These are phyloP conservation scores for Brachyopa scutellaris DNA, from an alignment of 2,888 invertebrate species.

Conservation along the genomic window DNA sequence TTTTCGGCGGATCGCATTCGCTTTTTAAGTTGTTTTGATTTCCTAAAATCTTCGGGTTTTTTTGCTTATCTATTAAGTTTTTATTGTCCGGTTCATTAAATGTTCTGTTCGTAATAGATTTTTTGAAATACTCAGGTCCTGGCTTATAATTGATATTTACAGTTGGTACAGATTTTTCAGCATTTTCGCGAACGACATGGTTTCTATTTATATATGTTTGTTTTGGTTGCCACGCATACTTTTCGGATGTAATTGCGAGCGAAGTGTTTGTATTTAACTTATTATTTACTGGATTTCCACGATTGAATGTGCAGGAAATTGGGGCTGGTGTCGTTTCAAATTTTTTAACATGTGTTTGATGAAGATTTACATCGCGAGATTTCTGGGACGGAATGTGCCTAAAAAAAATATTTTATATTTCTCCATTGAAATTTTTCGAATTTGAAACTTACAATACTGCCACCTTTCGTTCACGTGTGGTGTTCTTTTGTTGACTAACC, in stretches of 20 bases:
- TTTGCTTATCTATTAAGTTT: neutral
- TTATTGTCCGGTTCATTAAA: neutral
- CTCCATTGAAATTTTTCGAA: neutral
- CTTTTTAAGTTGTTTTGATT: neutral
- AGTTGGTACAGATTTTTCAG: neutral
- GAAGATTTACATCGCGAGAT: neutral
- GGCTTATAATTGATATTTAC: neutral
- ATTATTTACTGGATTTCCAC: no score
- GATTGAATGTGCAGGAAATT: neutral
- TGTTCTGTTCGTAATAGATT: neutral
- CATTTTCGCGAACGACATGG: neutral
- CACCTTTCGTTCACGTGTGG: slow-evolving; percentile 47
- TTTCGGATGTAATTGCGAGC: neutral
- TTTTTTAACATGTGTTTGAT: no score
- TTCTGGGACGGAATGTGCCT: neutral
- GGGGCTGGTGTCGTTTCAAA: neutral
- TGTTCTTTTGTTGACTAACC: slow-evolving; percentile 76
- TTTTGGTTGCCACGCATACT: neutral
- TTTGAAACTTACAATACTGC: slow-evolving; percentile 38
- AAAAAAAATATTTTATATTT: no score
- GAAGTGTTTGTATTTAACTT: neutral
- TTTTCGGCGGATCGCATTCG: neutral
- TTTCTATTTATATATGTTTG: neutral
- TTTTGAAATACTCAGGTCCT: neutral
- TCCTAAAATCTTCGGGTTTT: neutral